phyloP scores from a whole-genome alignment of 1,140 invertebrate genomes.

The Drosophila willistoni region DNA sequence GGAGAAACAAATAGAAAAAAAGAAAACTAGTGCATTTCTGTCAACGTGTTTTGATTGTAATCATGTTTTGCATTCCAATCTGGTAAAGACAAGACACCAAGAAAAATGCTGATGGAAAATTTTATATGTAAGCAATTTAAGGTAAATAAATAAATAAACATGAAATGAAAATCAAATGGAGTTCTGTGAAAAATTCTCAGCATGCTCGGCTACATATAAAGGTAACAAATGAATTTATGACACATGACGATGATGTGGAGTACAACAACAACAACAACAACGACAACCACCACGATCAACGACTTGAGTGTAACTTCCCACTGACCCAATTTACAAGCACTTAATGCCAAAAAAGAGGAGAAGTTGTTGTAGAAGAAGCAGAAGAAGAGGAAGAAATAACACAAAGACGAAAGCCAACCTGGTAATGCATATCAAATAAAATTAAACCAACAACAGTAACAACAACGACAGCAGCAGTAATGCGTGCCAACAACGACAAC shows the following conservation, averaged over 20 bases:
- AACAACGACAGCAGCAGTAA: constrained; percentile 42
- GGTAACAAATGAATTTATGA: constrained; percentile 76
- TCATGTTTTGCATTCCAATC: constrained; percentile 9
- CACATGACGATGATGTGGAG: constrained; percentile 64
- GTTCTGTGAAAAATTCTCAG: constrained; percentile 65
- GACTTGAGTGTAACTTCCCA: constrained; percentile 81
- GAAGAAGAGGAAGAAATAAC: constrained; percentile 63
- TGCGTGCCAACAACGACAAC: constrained; percentile 32
- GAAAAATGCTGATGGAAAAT: constrained; percentile 24
- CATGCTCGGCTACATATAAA: constrained; percentile 23
- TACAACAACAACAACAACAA: constrained; percentile 31
- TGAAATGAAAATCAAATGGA: constrained; percentile 53
- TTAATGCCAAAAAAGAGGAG: constrained; percentile 79
- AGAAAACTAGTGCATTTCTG: not conserved
- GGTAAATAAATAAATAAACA: constrained; percentile 61
- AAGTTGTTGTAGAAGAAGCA: constrained; percentile 55
- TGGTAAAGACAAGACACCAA: constrained; percentile 6
- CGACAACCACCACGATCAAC: constrained; percentile 27
- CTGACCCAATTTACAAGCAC: constrained; percentile 82
- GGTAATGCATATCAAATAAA: constrained; percentile 82
- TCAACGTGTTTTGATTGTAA: constrained; percentile 11
- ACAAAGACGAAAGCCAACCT: constrained; percentile 78
- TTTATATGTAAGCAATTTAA: constrained; percentile 38
- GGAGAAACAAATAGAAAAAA: too few relatives aligned
- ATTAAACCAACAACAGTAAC: constrained; percentile 54